Evolutionary conservation across 2,113 vertebrate genomes (phyloP).

Genomic region (Mystacornis crossleyi): DNA sequence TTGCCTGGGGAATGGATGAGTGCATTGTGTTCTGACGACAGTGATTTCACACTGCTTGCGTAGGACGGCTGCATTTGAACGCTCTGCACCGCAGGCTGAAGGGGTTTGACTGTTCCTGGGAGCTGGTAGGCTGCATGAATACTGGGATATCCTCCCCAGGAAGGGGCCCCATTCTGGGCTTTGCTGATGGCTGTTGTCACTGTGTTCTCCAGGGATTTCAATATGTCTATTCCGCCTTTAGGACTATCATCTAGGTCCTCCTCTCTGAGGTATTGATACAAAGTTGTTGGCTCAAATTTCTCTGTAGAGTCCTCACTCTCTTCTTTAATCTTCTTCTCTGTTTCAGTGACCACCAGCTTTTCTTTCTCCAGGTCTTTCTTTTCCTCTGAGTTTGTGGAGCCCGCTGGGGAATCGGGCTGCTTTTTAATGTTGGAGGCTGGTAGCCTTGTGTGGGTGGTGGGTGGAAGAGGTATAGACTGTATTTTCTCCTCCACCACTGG

Average conservation of each 20-base stretch:
- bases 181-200: slow-evolving; percentile 98
- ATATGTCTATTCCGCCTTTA: slow-evolving; percentile 92
- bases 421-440: slow-evolving; percentile 84
- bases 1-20: slow-evolving; percentile 87
- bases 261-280: slow-evolving; percentile 94
- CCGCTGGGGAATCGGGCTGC: slow-evolving; percentile 83
- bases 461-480: slow-evolving; percentile 95
- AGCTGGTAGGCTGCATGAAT: slow-evolving; percentile 99
- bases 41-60: slow-evolving; percentile 80
- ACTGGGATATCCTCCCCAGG: slow-evolving; percentile 98
- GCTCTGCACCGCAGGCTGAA: slow-evolving; percentile 83
- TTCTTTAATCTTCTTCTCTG: slow-evolving; percentile 91
- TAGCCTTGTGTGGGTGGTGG: slow-evolving; percentile 89
- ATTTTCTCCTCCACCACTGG: slow-evolving; percentile 94
- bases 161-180: slow-evolving; percentile 95
- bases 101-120: slow-evolving; percentile 86
- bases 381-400: slow-evolving; percentile 77
- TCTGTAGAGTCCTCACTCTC: slow-evolving; percentile 86
- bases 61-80: slow-evolving; percentile 90
- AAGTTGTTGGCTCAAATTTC: slow-evolving; percentile 81
- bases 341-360: slow-evolving; percentile 58
- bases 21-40: slow-evolving; percentile 81
- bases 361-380: slow-evolving; percentile 82
- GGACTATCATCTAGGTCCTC: slow-evolving; percentile 95
- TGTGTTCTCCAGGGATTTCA: slow-evolving; percentile 96